A percentile compares a stretch with the other conserved stretches of the same genome.
phyloP scores from a whole-genome alignment of 1,140 invertebrate species.

The Drosophila pachea region DNA sequence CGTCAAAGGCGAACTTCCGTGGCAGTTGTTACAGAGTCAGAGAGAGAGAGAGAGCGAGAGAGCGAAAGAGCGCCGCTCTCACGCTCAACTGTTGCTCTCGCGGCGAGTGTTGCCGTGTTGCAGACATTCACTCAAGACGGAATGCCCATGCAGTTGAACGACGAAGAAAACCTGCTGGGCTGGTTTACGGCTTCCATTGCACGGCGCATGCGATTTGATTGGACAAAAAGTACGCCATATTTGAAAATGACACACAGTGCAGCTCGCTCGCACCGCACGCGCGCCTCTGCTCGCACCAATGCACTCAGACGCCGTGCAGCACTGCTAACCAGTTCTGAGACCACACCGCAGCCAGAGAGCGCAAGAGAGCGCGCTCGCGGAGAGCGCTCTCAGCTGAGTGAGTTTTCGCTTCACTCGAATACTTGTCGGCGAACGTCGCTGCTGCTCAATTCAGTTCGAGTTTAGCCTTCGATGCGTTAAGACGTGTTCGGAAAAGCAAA shows the following conservation, averaged over 20 bases:
- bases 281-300: slow-evolving; percentile 38
- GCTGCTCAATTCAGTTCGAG: slow-evolving; percentile 70
- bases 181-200: slow-evolving; percentile 53
- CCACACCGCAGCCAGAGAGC: neutral
- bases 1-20: slow-evolving; percentile 49
- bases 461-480: slow-evolving; percentile 75
- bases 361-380: neutral
- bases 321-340: slow-evolving; percentile 55
- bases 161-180: slow-evolving; percentile 42
- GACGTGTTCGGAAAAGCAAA: slow-evolving; percentile 72
- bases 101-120: slow-evolving; percentile 66
- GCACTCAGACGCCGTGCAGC: slow-evolving; percentile 24
- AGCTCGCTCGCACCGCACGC: slow-evolving; percentile 46
- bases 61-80: slow-evolving; percentile 47
- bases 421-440: slow-evolving; percentile 42
- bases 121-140: slow-evolving; percentile 32
- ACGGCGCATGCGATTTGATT: slow-evolving; percentile 78
- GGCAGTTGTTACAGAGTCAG: slow-evolving; percentile 11
- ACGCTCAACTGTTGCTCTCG: slow-evolving; percentile 67
- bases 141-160: slow-evolving; percentile 29
- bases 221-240: slow-evolving; percentile 78
- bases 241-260: slow-evolving; percentile 70
- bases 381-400: slow-evolving; percentile 18
- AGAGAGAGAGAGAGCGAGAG: neutral
- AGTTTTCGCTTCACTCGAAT: slow-evolving; percentile 42